Base-by-base conservation (phyloP, 2,113 vertebrate species). In the Eclectus roratus region DNA sequence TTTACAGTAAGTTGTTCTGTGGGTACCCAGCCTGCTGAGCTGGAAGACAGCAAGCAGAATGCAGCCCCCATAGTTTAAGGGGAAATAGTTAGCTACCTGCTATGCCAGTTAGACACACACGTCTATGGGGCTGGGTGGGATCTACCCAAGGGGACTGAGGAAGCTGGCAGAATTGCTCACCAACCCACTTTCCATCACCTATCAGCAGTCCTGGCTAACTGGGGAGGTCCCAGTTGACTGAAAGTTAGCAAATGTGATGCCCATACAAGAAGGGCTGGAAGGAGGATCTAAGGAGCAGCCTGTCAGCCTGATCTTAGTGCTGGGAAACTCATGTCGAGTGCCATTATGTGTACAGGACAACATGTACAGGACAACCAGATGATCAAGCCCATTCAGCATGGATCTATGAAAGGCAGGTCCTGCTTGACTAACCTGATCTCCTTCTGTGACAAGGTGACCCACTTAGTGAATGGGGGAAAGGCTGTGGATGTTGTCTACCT, bases 1-100 rank as follows among this genome's bases (percentile, higher is more conserved):
- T 6, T 56, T 56, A 56, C 33, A 58, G 55, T 55, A 55, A 58
- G 24, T 17, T 69, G 10, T 64, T 58, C 24, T 85, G 8, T 61
- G 33, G 20, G 23, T n/a, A 25, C 23, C 7, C 20, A 76, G 49
- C 10, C 9, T n/a, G 24, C 8, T 46, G 28, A 64, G 10, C 35
- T 27, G 28, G 20, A 76, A n/a, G n/a, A 41, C 0, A 0, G 55
- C 16, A 43, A 76, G 23, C 9, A 31, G 14, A 80, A 50, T 64
- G 49, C 39, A 70, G 37, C 20, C 37, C 25, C 17, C 68, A 15
- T 46, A 65, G 52, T 53, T 39, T 18, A 13, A 47, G 66, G 49
- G 10, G 9, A 35, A 41, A 28, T 39, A 14, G 17, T 69, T 44
- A 49, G 68, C 27, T 18, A 41, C 28, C 17, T 53, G 19, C 52